A percentile compares a stretch with the other conserved stretches of the same genome.
Conservation (phyloP, 2,797 vertebrate species). For the Luscinia megarhynchos region DNA sequence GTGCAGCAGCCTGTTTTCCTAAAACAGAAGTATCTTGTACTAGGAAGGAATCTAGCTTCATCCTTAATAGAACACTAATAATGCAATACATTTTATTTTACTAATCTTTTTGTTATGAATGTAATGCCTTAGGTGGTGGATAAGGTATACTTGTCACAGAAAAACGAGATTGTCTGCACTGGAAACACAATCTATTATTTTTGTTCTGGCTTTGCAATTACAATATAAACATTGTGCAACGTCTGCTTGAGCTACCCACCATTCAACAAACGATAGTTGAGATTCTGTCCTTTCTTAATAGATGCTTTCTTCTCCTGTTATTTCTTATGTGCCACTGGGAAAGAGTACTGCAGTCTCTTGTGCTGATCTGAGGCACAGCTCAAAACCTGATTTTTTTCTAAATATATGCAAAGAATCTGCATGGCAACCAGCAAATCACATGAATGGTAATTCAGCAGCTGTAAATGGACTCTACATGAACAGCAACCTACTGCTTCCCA, state of each 20-base stretch:
- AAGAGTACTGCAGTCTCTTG: constrained; percentile 38
- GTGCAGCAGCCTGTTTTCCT: background rate
- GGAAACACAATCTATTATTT: constrained; percentile 57
- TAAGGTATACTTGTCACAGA: constrained; percentile 60
- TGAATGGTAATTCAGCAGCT: constrained; percentile 22
- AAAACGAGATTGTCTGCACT: constrained; percentile 64
- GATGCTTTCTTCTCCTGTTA: constrained; percentile 16
- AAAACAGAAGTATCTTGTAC: constrained; percentile 9
- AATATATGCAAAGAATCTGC: constrained; percentile 7
- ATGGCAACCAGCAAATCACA: constrained; percentile 34
- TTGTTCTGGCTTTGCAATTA: constrained; percentile 63
- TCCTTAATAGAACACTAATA: constrained; percentile 41
- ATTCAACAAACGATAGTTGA: constrained; percentile 51
- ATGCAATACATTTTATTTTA: constrained; percentile 58
- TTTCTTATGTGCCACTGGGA: constrained; percentile 23
- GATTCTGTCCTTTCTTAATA: background rate
- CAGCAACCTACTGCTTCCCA: background rate
- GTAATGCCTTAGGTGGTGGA: constrained; percentile 57
- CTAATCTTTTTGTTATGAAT: constrained; percentile 60
- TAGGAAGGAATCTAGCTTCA: constrained; percentile 12
- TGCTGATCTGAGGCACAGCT: constrained; percentile 16
- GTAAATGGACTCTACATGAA: background rate
- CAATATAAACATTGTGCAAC: constrained; percentile 51
- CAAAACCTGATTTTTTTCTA: constrained; percentile 18
- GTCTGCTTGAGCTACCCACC: constrained; percentile 19